phyloP scores from a whole-genome alignment of 1,140 invertebrate genomes.

The Pristionchus pacificus region DNA sequence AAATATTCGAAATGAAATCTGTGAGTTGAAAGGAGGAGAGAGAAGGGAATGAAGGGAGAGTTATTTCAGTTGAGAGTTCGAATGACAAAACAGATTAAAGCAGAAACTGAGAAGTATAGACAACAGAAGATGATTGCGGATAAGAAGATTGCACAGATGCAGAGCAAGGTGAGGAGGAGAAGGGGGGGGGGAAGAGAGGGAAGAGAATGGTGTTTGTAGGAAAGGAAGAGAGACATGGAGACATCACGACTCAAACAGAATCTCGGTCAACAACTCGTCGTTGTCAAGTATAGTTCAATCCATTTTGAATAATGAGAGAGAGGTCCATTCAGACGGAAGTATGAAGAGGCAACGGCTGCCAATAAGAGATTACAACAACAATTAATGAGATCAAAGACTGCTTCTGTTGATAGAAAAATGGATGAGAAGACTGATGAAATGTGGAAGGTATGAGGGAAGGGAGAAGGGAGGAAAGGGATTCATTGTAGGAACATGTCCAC shows the following conservation, averaged over 20 bases:
- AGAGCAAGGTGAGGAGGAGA: neutral
- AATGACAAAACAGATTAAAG: slow-evolving; percentile 10
- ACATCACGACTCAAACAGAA: neutral
- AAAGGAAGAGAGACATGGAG: slow-evolving; percentile 3
- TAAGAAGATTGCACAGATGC: neutral
- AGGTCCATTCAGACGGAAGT: neutral
- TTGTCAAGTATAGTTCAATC: neutral
- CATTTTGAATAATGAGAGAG: too few species aligned
- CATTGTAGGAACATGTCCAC: too few species aligned
- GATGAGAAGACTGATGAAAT: neutral
- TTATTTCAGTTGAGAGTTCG: slow-evolving; percentile 9
- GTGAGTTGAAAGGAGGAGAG: neutral
- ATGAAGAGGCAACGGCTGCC: neutral
- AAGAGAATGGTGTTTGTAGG: neutral
- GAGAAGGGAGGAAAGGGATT: too few species aligned
- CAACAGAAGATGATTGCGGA: neutral
- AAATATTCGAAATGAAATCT: slow-evolving; percentile 7
- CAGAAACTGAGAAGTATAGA: slow-evolving; percentile 16
- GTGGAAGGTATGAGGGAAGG: neutral
- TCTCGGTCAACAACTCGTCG: neutral
- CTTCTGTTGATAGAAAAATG: neutral
- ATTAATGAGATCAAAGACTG: neutral
- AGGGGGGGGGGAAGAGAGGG: neutral
- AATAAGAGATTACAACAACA: neutral
- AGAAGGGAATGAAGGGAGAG: neutral